phyloP scores from a whole-genome alignment of 2,113 vertebrate genomes.

The Micronycteris hirsuta region DNA sequence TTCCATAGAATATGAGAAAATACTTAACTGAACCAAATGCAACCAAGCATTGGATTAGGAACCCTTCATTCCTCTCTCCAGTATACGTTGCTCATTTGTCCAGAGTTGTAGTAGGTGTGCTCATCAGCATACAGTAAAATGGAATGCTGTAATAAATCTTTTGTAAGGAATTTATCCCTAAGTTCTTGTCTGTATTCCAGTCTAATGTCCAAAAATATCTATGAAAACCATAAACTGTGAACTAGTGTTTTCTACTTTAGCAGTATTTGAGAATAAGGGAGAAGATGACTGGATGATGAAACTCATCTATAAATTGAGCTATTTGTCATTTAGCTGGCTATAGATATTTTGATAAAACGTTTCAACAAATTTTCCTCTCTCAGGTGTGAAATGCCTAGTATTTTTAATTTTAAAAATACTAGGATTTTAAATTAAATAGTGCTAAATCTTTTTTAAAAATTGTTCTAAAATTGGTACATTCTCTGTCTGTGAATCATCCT shows the following conservation, averaged over 20 bases:
- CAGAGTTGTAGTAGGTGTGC: neutral
- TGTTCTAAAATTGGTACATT: neutral
- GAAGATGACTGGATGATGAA: neutral
- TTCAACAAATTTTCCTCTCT: neutral
- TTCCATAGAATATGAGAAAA: neutral
- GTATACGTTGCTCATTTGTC: neutral
- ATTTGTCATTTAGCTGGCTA: neutral
- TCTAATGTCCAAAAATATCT: neutral
- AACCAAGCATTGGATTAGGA: neutral
- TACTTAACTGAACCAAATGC: neutral
- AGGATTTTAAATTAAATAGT: neutral
- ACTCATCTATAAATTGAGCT: neutral
- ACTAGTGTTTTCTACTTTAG: neutral
- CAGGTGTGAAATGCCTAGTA: neutral
- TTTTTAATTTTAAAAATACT: conserved; percentile 9
- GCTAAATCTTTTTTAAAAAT: neutral
- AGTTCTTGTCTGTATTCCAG: neutral
- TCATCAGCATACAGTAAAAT: neutral
- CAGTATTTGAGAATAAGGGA: neutral
- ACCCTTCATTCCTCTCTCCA: neutral
- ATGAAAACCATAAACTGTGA: neutral
- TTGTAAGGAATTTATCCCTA: neutral
- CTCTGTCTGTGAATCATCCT: neutral
- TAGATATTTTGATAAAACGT: neutral
- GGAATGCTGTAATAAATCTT: neutral